Evolutionary conservation across 35 echinoderm and acorn worm species (phyloP).

Genomic region (Apostichopus parvimensis): DNA sequence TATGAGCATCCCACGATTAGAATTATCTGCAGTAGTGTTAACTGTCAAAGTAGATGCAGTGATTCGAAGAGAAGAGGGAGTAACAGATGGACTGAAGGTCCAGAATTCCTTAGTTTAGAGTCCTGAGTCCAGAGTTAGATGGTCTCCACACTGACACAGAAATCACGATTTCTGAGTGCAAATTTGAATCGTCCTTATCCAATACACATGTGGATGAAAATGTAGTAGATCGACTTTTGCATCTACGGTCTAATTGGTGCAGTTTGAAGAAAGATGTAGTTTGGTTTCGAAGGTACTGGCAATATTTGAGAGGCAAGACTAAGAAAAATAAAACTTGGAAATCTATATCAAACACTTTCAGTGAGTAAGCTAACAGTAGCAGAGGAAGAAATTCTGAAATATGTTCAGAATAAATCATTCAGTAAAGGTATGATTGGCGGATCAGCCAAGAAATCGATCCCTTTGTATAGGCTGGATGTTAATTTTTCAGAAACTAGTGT

Average conservation of each 20-base stretch:
- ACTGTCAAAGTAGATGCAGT: conserved; percentile 48
- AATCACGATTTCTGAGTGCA: background rate
- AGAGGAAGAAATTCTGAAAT: conserved; percentile 42
- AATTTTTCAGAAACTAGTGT: conserved; percentile 18
- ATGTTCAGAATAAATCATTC: conserved; percentile 15
- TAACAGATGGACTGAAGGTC: conserved; percentile 48
- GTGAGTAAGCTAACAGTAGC: conserved; percentile 1
- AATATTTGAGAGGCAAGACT: background rate
- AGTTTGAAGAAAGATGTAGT: conserved; percentile 46
- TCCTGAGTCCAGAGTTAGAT: background rate
- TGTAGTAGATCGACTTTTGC: conserved; percentile 39
- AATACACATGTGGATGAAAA: background rate
- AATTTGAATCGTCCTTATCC: conserved; percentile 1
- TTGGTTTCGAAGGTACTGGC: background rate
- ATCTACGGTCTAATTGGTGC: conserved; percentile 21
- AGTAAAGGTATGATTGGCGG: background rate
- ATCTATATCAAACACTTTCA: background rate
- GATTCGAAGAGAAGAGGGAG: conserved; percentile 48
- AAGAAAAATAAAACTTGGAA: too few species aligned
- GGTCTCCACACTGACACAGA: conserved; percentile 34
- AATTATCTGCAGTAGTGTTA: conserved; percentile 52
- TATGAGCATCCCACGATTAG: conserved; percentile 56
- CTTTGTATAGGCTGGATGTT: background rate
- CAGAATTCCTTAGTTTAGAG: conserved; percentile 28
- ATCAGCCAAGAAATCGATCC: background rate